Evolutionary conservation across 2,113 vertebrate species (phyloP).

Genomic region (Steatornis caripensis): DNA sequence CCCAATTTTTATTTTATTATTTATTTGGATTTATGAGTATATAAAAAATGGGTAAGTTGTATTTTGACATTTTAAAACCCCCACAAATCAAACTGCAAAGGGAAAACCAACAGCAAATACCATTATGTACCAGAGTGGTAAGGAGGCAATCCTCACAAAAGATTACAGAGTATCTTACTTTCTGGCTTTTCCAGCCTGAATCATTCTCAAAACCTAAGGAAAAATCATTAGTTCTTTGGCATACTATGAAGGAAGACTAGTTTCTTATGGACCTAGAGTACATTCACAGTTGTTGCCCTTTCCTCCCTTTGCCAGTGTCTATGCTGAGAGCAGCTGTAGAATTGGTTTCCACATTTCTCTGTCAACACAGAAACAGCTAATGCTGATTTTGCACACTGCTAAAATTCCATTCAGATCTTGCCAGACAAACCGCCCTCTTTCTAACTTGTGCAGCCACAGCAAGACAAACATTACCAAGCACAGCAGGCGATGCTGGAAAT

Average conservation of each 20-base stretch:
- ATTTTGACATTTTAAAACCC: conserved; percentile 32
- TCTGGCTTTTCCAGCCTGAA: background rate
- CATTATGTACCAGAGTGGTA: background rate
- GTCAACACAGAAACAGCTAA: background rate
- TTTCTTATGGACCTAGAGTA: background rate
- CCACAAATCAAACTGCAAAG: conserved; percentile 41
- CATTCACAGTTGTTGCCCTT: background rate
- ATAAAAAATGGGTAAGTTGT: conserved; percentile 23
- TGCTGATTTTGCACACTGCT: background rate
- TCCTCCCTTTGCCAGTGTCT: background rate
- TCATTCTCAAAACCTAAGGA: background rate
- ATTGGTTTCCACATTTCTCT: background rate
- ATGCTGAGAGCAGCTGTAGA: background rate
- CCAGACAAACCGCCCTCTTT: background rate
- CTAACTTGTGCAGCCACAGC: background rate
- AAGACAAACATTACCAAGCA: background rate
- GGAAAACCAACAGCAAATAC: background rate
- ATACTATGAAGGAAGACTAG: background rate
- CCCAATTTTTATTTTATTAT: conserved; percentile 27
- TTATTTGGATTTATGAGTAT: conserved; percentile 35
- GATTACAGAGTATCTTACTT: background rate
- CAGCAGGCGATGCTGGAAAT: background rate
- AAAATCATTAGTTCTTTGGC: background rate
- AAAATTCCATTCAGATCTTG: background rate
- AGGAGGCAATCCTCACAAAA: background rate